Conservation (phyloP, 2,797 vertebrate genomes). For the Myotis daubentonii region DNA sequence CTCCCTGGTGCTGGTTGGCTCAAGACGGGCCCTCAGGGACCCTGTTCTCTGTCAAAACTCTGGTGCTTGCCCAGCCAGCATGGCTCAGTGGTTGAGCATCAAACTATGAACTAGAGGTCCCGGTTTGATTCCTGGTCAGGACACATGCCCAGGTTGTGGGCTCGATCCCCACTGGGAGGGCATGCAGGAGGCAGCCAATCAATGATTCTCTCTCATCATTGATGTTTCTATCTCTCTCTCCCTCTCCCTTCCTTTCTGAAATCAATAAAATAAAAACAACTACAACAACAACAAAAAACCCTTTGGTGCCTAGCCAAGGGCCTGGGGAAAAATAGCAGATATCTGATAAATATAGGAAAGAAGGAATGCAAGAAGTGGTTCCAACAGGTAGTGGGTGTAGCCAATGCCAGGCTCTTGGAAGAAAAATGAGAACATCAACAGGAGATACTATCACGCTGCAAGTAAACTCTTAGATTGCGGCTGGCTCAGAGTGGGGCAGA, state of each 20-base stretch:
- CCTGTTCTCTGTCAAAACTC: slow-evolving; percentile 15
- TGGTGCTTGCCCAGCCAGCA: neutral
- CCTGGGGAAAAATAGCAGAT: neutral
- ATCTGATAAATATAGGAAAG: neutral
- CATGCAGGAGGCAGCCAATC: too few relatives aligned
- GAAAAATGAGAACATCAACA: neutral
- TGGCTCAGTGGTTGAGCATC: too few relatives aligned
- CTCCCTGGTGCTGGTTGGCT: neutral
- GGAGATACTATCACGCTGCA: neutral
- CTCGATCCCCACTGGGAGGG: too few relatives aligned
- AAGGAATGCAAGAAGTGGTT: neutral
- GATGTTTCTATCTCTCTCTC: too few relatives aligned
- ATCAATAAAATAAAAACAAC: too few relatives aligned
- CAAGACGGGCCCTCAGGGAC: neutral
- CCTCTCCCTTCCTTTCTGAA: too few relatives aligned
- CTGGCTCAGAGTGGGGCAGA: neutral
- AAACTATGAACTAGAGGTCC: too few relatives aligned
- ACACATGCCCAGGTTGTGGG: too few relatives aligned
- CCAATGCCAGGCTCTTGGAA: neutral
- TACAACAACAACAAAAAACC: too few relatives aligned
- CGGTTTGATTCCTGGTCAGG: too few relatives aligned
- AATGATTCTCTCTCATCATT: too few relatives aligned
- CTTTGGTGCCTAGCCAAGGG: neutral
- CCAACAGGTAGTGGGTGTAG: neutral
- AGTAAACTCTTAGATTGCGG: neutral